Base-by-base conservation (phyloP, 2,888 invertebrate genomes). In the Calameuta idolon region DNA sequence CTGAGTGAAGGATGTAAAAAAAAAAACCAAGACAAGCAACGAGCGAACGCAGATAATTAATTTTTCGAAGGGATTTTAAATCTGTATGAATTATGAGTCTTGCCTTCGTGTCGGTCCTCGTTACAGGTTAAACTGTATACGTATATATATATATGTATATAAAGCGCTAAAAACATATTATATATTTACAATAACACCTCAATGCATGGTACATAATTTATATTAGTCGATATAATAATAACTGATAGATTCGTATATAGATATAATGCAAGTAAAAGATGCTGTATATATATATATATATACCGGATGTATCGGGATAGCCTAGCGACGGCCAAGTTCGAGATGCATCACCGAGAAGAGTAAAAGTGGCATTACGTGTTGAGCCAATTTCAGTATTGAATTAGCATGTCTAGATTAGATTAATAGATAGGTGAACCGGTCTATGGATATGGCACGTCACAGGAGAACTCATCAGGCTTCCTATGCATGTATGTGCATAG, bases 1-100 rank as follows among this genome's bases (percentile, higher is more conserved):
- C 40, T 40, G 40, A 40, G 40, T 40, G 40, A 40, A 40, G 40
- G 40, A 40, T 40, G 40, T 40, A 40, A 40, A 40, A 40, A 37
- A 69, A 31, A 31, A 40, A 15, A 40, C 9, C 5, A 40, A 40
- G 34, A 9, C 12, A 15, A 75, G 34, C 11, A 55, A 35, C 34
- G 73, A n/a, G 69, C 30, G 69, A 68, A 82, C 81, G 85, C 82
- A 83, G 85, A 81, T 84, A 85, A 86, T 85, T 85, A 86, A 85
- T 84, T 85, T 85, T 82, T 81, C 80, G 74, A 76, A 79, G 68
- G 69, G 40, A 15, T 40, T 40, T 40, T 40, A 40, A 40, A 15
- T 40, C 40, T 40, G 5, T 40, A 40, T 40, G 40, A 40, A 40
- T 40, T 40, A 40, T 15, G 40, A 40, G 40, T 40, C 15, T 40